phyloP scores from a whole-genome alignment of 2,113 vertebrate species.

The Elephantulus edwardii region DNA sequence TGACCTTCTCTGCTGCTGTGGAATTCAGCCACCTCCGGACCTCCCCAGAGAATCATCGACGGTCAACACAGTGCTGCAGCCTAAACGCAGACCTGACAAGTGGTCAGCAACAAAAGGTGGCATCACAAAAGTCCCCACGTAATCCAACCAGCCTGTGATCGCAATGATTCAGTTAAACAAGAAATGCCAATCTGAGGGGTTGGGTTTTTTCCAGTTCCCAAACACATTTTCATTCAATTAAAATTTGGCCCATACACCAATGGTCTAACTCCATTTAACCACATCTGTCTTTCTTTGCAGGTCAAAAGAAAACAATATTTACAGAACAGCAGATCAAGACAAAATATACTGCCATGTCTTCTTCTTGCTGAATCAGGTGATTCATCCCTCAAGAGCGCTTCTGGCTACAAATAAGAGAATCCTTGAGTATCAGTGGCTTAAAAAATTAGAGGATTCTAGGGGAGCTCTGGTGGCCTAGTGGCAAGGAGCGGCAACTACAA shows the following conservation, averaged over 20 bases:
- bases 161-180: conserved; percentile 30
- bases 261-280: conserved; percentile 55
- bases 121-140: background rate
- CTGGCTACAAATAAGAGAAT: conserved; percentile 50
- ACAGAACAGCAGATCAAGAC: conserved; percentile 44
- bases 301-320: conserved; percentile 67
- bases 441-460: no score
- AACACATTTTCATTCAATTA: conserved; percentile 61
- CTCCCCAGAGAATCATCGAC: background rate
- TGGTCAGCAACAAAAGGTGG: background rate
- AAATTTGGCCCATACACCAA: conserved; percentile 52
- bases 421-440: background rate
- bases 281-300: conserved; percentile 61
- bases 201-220: conserved; percentile 56
- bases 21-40: background rate
- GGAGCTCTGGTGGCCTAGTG: no score
- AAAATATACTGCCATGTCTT: conserved; percentile 36
- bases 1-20: background rate
- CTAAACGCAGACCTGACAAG: background rate
- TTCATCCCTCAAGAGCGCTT: conserved; percentile 28
- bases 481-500: no score
- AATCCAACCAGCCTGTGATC: background rate
- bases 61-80: background rate
- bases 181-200: conserved; percentile 7
- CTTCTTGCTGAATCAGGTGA: background rate